Evolutionary conservation across 2,113 vertebrate genomes (phyloP), one percentile per base, ranked within the genome.

Genomic region (Neogobius melanostomus): DNA sequence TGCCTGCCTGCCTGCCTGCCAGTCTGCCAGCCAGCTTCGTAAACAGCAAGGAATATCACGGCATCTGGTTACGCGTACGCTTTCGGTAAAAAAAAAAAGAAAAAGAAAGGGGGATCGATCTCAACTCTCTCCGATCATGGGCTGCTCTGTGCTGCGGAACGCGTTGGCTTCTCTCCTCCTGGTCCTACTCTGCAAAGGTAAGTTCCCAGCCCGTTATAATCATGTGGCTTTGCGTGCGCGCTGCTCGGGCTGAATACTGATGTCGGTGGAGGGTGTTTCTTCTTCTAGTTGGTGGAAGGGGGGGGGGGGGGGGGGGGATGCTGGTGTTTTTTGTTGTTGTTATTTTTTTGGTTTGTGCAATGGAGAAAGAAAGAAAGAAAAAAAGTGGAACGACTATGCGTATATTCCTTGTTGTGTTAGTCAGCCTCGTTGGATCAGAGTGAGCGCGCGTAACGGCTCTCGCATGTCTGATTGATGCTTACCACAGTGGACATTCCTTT

Each of bases 171-270:
- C 63, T 68, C 54, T 91, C 74, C 74, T 94, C 70, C 86, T 94
- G 76, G 86, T 84, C 43, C 76, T 92, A 80, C 75, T 92, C 74
- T 92, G 82, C 59, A 86, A 89, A 86, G 91, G 93, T 93, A 92
- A 93, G 91, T 91, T 91, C 64, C 78, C 12, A 11, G 51, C 28
- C 28, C 28, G 28, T 36, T 36, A 2, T 36, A 36, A 36, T 36
- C 3, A 28, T 70, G 76, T 64, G 43, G 78, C 85, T 47, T 57
- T 42, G 74, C 80, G 71, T 42, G 74, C 80, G 71, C 56, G 72
- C 71, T 72, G 64, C 16, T 66, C 86, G 90, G 90, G 87, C 81
- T 80, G 92, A 88, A 93, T 93, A 91, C 90, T 91, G 90, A 93
- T 93, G 86, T 85, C 28, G 80, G 65, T 36, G 28, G 46, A 67